Evolutionary conservation across 2,113 vertebrate genomes (phyloP).

Genomic region (Corynorhinus townsendii): DNA sequence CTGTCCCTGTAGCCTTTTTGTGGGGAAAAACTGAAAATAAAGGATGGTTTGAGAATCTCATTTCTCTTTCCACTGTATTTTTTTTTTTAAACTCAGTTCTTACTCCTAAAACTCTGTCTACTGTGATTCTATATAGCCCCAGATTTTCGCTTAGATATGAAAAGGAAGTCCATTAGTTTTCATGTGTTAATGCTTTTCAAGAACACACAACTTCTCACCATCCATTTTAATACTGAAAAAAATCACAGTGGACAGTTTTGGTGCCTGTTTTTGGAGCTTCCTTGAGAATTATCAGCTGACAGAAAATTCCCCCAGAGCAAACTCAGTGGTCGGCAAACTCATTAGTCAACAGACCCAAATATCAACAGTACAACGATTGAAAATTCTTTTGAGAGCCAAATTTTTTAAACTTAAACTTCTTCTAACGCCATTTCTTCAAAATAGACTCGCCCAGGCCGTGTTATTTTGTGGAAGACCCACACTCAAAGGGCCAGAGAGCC

Average conservation of each 20-base stretch:
- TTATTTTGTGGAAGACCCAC: no score
- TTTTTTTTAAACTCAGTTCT: not conserved
- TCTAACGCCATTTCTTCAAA: no score
- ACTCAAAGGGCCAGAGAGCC: no score
- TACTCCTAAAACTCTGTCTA: not conserved
- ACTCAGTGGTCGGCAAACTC: no score
- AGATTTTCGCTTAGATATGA: not conserved
- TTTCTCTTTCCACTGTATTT: not conserved
- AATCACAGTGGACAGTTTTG: not conserved
- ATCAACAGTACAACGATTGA: no score
- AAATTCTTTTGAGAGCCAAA: no score
- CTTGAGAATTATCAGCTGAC: not conserved
- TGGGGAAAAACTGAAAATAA: not conserved
- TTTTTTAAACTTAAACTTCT: no score
- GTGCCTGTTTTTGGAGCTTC: not conserved
- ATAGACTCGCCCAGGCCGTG: no score
- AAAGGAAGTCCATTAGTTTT: not conserved
- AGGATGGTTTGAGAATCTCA: not conserved
- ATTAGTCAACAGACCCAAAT: no score
- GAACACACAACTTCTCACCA: not conserved
- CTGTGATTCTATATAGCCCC: not conserved
- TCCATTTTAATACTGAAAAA: not conserved
- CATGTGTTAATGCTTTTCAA: not conserved
- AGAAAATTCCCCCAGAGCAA: not conserved
- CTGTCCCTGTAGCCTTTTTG: not conserved